These are phyloP conservation scores for Paracanthobrama guichenoti DNA, from an alignment of 2,113 vertebrate genomes.

Conservation along the genomic window DNA sequence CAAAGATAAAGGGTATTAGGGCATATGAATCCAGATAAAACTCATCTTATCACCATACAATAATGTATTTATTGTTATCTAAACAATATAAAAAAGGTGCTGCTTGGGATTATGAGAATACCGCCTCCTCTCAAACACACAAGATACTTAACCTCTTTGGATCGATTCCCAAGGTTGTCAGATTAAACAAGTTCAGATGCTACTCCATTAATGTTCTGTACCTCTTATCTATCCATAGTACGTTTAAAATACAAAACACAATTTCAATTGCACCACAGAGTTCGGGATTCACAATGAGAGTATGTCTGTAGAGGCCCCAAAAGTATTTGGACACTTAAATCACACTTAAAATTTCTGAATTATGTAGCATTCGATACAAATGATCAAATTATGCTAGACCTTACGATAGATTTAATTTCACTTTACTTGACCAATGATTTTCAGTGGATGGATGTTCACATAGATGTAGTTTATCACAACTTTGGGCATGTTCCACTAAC, in stretches of 20 bases:
- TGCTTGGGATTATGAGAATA: neutral
- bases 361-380: neutral
- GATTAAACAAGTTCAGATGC: neutral
- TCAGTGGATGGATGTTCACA: conserved; percentile 3
- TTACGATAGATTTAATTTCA: neutral
- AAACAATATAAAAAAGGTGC: conserved; percentile 22
- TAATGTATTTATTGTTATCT: conserved; percentile 17
- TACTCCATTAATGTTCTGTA: neutral
- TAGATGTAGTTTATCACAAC: neutral
- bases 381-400: neutral
- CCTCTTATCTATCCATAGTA: neutral
- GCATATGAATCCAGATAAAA: conserved; percentile 7
- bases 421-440: neutral
- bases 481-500: neutral
- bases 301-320: neutral
- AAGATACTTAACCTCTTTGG: conserved; percentile 2
- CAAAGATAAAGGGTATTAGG: conserved; percentile 1
- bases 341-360: neutral
- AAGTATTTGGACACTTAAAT: neutral
- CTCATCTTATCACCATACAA: neutral
- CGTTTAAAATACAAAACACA: neutral
- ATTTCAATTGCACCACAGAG: neutral
- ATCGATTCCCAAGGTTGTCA: neutral
- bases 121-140: neutral
- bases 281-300: neutral